Conservation (phyloP, 2,888 invertebrate species). For the Willowsia nigromaculata region DNA sequence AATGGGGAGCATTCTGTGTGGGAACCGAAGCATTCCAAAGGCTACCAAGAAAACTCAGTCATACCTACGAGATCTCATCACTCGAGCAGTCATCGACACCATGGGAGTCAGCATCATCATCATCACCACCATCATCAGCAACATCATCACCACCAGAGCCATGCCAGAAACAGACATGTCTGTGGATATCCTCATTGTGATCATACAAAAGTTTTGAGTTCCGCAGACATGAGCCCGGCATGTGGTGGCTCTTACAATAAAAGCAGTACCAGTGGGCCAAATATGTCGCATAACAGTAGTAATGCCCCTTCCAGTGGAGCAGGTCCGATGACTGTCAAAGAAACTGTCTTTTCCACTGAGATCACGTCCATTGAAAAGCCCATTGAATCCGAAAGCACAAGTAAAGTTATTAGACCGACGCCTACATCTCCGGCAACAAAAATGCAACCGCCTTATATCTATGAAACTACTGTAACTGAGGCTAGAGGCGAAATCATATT, state of each 20-base stretch:
- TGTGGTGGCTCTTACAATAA: constrained; percentile 69
- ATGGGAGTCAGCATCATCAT: constrained; percentile 70
- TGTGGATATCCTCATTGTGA: constrained; percentile 73
- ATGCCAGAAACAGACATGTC: constrained; percentile 70
- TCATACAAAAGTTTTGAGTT: constrained; percentile 74
- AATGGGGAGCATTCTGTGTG: constrained; percentile 55
- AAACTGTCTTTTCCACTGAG: constrained; percentile 79
- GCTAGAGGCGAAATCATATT: constrained; percentile 86
- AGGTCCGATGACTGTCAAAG: constrained; percentile 76
- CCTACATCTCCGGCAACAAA: constrained; percentile 22
- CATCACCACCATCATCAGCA: constrained; percentile 71
- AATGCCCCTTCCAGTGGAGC: constrained; percentile 33
- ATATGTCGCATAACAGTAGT: constrained; percentile 41
- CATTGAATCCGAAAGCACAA: constrained; percentile 46
- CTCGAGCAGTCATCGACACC: constrained; percentile 59
- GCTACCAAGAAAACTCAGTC: constrained; percentile 52
- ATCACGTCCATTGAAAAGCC: constrained; percentile 78
- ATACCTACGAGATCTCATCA: constrained; percentile 49
- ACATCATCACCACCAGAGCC: constrained; percentile 66
- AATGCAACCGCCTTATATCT: constrained; percentile 78
- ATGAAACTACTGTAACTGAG: constrained; percentile 84
- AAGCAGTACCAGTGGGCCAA: constrained; percentile 33
- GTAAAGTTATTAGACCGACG: constrained; percentile 2
- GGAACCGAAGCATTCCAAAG: constrained; percentile 63
- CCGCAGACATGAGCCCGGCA: constrained; percentile 66